phyloP scores from a whole-genome alignment of 1,140 invertebrate genomes.

The Mamestra configurata region DNA sequence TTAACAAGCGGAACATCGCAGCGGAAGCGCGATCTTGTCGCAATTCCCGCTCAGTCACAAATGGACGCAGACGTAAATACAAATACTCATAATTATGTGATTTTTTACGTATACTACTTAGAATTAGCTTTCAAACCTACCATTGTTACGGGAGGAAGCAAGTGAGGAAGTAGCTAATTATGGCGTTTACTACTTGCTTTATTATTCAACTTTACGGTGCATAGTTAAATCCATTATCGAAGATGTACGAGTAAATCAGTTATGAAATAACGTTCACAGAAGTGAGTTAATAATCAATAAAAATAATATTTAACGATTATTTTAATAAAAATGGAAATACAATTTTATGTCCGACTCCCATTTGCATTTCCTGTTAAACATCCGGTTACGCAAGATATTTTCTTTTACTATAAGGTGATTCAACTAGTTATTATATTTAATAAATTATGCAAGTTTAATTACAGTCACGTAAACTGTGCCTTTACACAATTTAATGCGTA shows the following conservation, averaged over 20 bases:
- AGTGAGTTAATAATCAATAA: too few species aligned
- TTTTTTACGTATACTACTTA: constrained; percentile 36
- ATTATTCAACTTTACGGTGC: not conserved
- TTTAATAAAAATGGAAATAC: not conserved
- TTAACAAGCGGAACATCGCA: constrained; percentile 53
- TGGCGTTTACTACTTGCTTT: constrained; percentile 2
- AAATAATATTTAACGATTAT: too few species aligned
- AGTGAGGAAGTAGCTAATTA: constrained; percentile 23
- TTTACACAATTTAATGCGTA: not conserved
- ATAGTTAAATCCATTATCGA: not conserved
- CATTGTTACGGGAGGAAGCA: constrained; percentile 40
- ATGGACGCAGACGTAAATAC: constrained; percentile 40
- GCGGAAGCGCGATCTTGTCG: constrained; percentile 58
- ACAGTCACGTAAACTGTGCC: not conserved
- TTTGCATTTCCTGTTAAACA: not conserved
- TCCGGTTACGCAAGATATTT: not conserved
- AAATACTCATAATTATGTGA: constrained; percentile 41
- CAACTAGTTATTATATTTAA: not conserved
- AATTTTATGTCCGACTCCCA: not conserved
- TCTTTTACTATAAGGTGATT: not conserved
- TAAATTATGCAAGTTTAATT: not conserved
- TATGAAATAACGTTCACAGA: too few species aligned
- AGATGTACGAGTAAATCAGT: too few species aligned
- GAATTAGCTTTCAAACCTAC: constrained; percentile 28
- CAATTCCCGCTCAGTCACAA: constrained; percentile 59